A percentile compares a stretch with the other conserved stretches of the same genome.
phyloP scores from a whole-genome alignment of 2,113 vertebrate genomes.

The Oncorhynchus gorbuscha region DNA sequence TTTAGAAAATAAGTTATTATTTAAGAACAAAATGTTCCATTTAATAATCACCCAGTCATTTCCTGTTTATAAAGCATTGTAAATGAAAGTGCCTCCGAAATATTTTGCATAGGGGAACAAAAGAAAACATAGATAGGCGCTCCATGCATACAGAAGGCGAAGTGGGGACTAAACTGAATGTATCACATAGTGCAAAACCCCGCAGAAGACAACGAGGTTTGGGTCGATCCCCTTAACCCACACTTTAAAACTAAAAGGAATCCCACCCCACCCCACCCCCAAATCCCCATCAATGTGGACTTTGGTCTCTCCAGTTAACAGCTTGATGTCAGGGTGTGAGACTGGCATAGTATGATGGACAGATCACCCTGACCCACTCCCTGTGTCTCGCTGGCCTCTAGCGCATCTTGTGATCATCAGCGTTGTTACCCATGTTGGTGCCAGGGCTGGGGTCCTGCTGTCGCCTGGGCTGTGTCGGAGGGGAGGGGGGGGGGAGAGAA shows the following conservation, averaged over 20 bases:
- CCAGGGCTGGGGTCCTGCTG: constrained; percentile 97
- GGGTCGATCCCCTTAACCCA: constrained; percentile 2
- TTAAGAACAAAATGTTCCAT: too few relatives aligned
- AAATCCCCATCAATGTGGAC: constrained; percentile 28
- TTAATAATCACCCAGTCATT: constrained; percentile 29
- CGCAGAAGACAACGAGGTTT: constrained; percentile 62
- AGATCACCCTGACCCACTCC: constrained; percentile 7
- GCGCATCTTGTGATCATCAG: constrained; percentile 94
- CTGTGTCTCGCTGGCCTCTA: constrained; percentile 58
- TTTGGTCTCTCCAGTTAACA: constrained; percentile 57
- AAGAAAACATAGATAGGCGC: constrained; percentile 72
- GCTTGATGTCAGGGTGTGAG: constrained; percentile 33
- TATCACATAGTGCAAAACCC: constrained; percentile 90
- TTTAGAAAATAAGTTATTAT: too few relatives aligned
- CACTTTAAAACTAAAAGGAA: not conserved
- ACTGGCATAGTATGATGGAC: constrained; percentile 25
- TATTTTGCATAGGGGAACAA: constrained; percentile 79
- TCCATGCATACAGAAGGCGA: constrained; percentile 80
- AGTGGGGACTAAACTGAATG: constrained; percentile 76
- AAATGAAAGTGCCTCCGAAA: constrained; percentile 26
- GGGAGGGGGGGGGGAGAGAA: not conserved
- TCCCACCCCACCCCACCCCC: constrained; percentile 19
- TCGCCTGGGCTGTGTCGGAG: constrained; percentile 86
- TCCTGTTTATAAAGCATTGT: constrained; percentile 10
- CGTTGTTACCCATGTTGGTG: constrained; percentile 88